A percentile compares a stretch with the other conserved stretches of the same genome.
These are phyloP conservation scores for Falcaria lacertinaria DNA, from an alignment of 2,888 invertebrate species.

Conservation along the genomic window DNA sequence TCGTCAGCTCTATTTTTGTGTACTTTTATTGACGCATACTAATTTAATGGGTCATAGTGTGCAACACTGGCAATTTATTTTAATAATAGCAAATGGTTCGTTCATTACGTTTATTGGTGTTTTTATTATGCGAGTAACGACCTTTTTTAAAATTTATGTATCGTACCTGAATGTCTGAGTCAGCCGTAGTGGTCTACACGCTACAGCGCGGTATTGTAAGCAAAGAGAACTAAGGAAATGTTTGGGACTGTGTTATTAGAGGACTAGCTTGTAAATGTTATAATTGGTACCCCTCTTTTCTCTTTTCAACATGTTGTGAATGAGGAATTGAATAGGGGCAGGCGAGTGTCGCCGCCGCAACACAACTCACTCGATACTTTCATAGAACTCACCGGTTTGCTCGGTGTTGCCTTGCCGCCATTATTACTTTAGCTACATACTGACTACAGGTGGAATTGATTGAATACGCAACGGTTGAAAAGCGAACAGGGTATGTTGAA, in stretches of 20 bases:
- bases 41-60: slow-evolving; percentile 23
- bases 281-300: slow-evolving; percentile 61
- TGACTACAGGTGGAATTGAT: too few relatives aligned
- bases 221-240: slow-evolving; percentile 35
- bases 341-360: not conserved
- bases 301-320: slow-evolving; percentile 76
- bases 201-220: too few relatives aligned
- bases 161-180: too few relatives aligned
- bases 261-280: slow-evolving; percentile 45
- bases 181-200: too few relatives aligned
- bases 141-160: too few relatives aligned
- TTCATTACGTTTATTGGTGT: slow-evolving; percentile 15
- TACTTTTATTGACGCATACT: slow-evolving; percentile 21
- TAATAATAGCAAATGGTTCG: slow-evolving; percentile 29
- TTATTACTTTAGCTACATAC: slow-evolving; percentile 32
- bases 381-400: slow-evolving; percentile 2
- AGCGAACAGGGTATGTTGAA: slow-evolving; percentile 76
- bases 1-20: slow-evolving; percentile 25
- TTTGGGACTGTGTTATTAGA: slow-evolving; percentile 73
- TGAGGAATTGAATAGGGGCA: slow-evolving; percentile 17
- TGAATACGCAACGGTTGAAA: slow-evolving; percentile 71
- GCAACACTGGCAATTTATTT: slow-evolving; percentile 29
- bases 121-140: slow-evolving; percentile 12
- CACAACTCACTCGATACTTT: not conserved
- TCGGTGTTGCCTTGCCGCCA: slow-evolving; percentile 47